Base-by-base conservation (phyloP, 1,140 invertebrate genomes). In the Drosophila ironensis region DNA sequence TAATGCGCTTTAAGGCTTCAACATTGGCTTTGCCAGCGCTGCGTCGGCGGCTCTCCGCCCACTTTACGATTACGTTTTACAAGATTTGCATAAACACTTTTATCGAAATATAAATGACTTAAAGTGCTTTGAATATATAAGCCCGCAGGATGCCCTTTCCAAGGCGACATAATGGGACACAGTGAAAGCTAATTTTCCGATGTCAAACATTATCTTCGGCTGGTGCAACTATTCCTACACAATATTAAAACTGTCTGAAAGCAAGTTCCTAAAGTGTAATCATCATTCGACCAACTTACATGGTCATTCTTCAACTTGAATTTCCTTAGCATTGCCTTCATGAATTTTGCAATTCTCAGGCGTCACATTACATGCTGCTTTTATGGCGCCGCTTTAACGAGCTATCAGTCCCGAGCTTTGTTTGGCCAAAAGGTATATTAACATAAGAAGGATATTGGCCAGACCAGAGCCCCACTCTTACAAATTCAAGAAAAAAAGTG, bases 61-160 rank as follows among this genome's bases (percentile, higher is more conserved):
- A 47, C 50, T 60, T 70, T 73, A 80, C 52, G 63, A 66, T 78
- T 78, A 61, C 64, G 47, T 71, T 74, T 72, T 51, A 54, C 51
- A 68, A 74, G 71, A 82, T 82, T 82, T 82, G 75, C 77, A 82
- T 82, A 82, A 82, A 82, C 72, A 74, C 60, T 82, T 81, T 82
- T 78, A 82, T 82, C 68, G 77, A 80, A 82, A 57, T 78, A 82
- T 82, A 78, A 82, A 82, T 82, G 77, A 80, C 77, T 82, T 80
- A 78, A 71, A 71, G 45, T 61, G 50, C 54, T 63, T 71, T 78
- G 61, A 71, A 78, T 71, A 71, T 61, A 52, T 59, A 46, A 70
- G 22, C 28, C 37, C 48, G 44, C 48, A 41, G 25, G 11, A 69
- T 69, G 37, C 66, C 28, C 66, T 69, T 37, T 5, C 30, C 1